Evolutionary conservation across 2,888 invertebrate genomes (phyloP).

Genomic region (Tetragonisca angustula): DNA sequence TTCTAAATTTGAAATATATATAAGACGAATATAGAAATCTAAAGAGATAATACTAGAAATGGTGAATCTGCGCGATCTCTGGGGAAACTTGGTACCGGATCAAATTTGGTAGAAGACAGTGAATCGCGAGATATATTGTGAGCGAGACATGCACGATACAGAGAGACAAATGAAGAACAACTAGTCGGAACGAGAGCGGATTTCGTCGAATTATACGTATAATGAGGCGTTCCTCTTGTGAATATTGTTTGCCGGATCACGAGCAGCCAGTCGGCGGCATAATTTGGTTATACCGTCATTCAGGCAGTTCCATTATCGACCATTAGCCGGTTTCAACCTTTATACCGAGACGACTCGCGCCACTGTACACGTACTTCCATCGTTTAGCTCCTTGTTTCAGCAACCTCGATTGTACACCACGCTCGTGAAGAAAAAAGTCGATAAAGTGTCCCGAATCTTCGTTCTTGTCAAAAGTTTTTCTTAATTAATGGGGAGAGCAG

Average conservation of each 20-base stretch:
- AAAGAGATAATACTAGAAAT: neutral
- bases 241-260: slow-evolving; percentile 67
- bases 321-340: slow-evolving; percentile 75
- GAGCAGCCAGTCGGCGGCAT: slow-evolving; percentile 53
- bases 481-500: neutral
- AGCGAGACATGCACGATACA: neutral
- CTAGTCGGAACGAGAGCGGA: neutral
- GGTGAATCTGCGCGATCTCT: no score
- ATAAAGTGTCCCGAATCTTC: neutral
- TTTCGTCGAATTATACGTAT: slow-evolving; percentile 21
- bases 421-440: neutral
- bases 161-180: neutral
- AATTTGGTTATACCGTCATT: slow-evolving; percentile 76
- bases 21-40: neutral
- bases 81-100: neutral
- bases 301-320: slow-evolving; percentile 79
- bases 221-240: slow-evolving; percentile 1
- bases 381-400: slow-evolving; percentile 31
- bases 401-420: slow-evolving; percentile 5
- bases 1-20: neutral
- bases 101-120: neutral
- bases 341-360: slow-evolving; percentile 59
- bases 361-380: slow-evolving; percentile 17
- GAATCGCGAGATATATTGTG: neutral
- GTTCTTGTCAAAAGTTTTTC: neutral